phyloP scores from a whole-genome alignment of 1,140 invertebrate genomes.

The Heliconius hermathena region DNA sequence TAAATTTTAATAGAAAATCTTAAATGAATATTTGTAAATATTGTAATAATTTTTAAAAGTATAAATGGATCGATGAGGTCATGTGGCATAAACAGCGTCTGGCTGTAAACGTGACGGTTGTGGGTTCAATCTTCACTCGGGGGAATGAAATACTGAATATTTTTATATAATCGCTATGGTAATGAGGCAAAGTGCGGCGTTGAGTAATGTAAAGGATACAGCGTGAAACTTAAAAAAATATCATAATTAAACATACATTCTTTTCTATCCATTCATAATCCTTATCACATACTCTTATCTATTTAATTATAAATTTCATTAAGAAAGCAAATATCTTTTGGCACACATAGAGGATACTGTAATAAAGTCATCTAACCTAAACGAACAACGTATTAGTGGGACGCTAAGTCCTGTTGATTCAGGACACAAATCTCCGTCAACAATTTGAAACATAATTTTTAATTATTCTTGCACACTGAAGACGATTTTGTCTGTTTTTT shows the following conservation, averaged over 20 bases:
- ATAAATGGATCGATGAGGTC: no score
- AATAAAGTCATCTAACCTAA: constrained; percentile 33
- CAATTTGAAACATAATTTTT: constrained; percentile 30
- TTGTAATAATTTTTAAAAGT: background rate
- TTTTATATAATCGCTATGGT: no score
- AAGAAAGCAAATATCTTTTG: constrained; percentile 21
- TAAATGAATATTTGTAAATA: background rate
- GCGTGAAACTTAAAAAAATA: no score
- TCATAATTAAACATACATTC: background rate
- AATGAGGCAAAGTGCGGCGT: no score
- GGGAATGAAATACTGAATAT: no score
- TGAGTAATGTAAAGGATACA: no score
- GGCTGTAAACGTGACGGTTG: no score
- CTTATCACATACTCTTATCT: background rate
- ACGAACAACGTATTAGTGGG: constrained; percentile 28
- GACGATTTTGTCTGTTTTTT: background rate
- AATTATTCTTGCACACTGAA: background rate
- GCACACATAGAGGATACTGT: constrained; percentile 8
- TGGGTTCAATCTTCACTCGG: no score
- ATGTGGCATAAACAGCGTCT: no score
- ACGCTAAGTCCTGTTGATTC: constrained; percentile 24
- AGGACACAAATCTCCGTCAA: constrained; percentile 23
- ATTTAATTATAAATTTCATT: constrained; percentile 25
- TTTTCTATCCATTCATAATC: background rate
- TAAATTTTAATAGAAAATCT: background rate